Evolutionary conservation across 2,113 vertebrate species (phyloP).

Genomic region (Microcebus tavaratra): DNA sequence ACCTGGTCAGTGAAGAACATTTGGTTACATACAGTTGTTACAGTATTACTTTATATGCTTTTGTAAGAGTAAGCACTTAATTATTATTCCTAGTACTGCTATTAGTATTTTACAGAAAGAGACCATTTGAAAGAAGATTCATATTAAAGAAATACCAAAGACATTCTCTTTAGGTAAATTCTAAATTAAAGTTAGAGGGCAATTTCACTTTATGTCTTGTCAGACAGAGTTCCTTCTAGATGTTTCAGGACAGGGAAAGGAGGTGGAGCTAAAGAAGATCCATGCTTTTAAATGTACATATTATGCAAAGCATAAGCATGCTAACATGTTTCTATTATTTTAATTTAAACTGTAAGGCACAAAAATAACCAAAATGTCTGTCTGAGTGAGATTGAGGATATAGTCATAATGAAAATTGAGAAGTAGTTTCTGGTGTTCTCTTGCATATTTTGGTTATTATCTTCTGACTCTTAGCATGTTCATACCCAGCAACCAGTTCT

Average conservation of each 20-base stretch:
- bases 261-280: background rate
- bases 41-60: background rate
- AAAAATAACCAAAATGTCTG: background rate
- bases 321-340: background rate
- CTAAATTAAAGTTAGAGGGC: background rate
- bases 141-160: background rate
- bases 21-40: background rate
- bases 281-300: background rate
- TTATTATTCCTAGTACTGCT: background rate
- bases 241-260: background rate
- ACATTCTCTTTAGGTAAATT: background rate
- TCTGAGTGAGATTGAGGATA: background rate
- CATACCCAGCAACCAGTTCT: background rate
- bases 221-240: background rate
- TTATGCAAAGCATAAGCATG: background rate
- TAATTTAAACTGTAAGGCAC: background rate
- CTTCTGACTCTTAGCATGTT: background rate
- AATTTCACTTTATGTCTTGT: background rate
- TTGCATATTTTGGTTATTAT: background rate
- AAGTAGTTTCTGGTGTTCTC: background rate
- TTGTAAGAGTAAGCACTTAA: background rate
- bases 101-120: background rate
- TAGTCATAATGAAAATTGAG: background rate
- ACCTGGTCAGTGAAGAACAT: background rate
- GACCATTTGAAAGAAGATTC: background rate